Evolutionary conservation across 23 tunicate species (phyloP).

Genomic region (Trididemnum miniatum): DNA sequence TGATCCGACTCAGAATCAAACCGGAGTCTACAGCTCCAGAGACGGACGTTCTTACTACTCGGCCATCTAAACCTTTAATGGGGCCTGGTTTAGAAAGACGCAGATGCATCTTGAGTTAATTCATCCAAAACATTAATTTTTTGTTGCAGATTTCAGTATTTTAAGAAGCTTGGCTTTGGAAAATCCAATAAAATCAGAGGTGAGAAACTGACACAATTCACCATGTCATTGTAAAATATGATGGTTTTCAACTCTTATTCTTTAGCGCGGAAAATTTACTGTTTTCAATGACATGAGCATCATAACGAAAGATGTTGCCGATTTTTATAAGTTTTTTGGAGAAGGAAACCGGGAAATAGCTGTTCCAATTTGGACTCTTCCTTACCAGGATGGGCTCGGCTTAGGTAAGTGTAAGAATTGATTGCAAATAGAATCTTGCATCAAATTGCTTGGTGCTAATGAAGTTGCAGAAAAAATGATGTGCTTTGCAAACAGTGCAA

Average conservation of each 20-base stretch:
- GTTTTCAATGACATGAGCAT: conserved; percentile 14
- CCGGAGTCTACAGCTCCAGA: too few species aligned
- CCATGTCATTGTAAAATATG: background rate
- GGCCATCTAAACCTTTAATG: too few species aligned
- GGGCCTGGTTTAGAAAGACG: too few species aligned
- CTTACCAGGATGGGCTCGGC: conserved; percentile 54
- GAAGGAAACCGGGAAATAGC: background rate
- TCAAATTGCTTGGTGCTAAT: too few species aligned
- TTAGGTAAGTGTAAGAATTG: conserved; percentile 38
- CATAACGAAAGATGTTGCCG: conserved; percentile 40
- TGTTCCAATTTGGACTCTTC: conserved; percentile 58
- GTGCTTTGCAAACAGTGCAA: too few species aligned
- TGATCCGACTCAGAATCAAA: too few species aligned
- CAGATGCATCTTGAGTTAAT: too few species aligned
- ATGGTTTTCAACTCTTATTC: background rate
- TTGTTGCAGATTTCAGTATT: conserved; percentile 14
- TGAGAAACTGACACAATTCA: background rate
- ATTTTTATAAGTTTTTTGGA: conserved; percentile 47
- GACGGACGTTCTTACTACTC: too few species aligned
- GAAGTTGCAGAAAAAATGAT: too few species aligned
- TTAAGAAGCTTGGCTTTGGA: conserved; percentile 21
- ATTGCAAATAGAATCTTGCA: too few species aligned
- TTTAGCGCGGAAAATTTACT: conserved; percentile 28
- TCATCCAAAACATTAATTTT: too few species aligned
- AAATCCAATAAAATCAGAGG: background rate